Evolutionary conservation across 2,797 vertebrate genomes (phyloP), one percentile per base, ranked within the genome.

Genomic region (Pseudocheirus occidentalis): DNA sequence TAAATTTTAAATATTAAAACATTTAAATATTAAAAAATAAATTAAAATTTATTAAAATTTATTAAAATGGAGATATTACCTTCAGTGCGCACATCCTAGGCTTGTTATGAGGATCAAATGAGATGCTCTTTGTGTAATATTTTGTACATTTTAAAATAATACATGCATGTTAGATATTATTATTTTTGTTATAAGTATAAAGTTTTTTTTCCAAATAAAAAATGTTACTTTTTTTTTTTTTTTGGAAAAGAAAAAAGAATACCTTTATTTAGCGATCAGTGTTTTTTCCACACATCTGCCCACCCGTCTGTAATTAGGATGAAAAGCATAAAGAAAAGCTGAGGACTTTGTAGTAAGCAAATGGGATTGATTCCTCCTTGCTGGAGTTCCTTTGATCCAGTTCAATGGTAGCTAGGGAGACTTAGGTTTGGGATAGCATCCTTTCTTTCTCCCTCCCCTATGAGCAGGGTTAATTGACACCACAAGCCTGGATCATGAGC

Each of bases 401-500:
- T 55, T 21, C 24, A 18, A 55, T 0, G 12, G 54, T 62, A 21
- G 91, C 0, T 34, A 16, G 16, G 81, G 66, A 12, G 87, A 12
- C n/a, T 91, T 94, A 50, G 13, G 93, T 53, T 11, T 2, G 34
- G 92, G 24, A 34, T 55, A 6, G 90, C 92, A 10, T 55, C 55
- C 31, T 0, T 87, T 56, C 52, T 16, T 28, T 50, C 66, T 46
- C 27, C 24, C 0, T 73, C 9, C 54, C 29, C 59, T 55, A 95
- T 29, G 55, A 21, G 87, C 5, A 0, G 92, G 0, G 6, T 97
- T 98, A 99, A 98, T 99, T 99, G 97, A 99, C 99, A 0, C 99
- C 99, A 97, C 99, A 99, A 24, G 99, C 99, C 52, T 99, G 99
- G 97, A 99, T 99, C 99, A 99, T 99, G 59, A 99, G 99, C 98